Evolutionary conservation across 2,888 invertebrate species (phyloP).

Genomic region (Nemoura dubitans): DNA sequence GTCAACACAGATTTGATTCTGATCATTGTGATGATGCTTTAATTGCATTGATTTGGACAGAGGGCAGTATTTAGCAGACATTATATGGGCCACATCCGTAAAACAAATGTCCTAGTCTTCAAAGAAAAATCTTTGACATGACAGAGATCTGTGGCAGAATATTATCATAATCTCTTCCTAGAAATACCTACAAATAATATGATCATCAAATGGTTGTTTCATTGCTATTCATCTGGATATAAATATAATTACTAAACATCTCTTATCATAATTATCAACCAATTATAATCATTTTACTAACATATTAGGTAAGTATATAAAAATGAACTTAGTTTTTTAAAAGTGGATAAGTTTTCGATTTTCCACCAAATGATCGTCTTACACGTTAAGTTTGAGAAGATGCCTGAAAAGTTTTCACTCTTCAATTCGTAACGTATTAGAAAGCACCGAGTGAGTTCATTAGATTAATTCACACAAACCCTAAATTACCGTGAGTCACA

Average conservation of each 20-base stretch:
- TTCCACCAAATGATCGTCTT: too few relatives aligned
- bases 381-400: not conserved
- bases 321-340: not conserved
- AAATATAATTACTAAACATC: not conserved
- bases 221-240: not conserved
- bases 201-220: not conserved
- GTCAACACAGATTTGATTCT: not conserved
- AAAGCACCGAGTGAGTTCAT: constrained; percentile 31
- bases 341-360: not conserved
- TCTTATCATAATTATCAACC: not conserved
- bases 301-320: not conserved
- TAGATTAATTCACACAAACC: constrained; percentile 3
- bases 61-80: not conserved
- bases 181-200: not conserved
- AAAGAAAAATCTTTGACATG: not conserved
- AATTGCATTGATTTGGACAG: constrained; percentile 12
- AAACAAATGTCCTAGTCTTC: not conserved
- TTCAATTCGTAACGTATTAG: not conserved
- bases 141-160: not conserved
- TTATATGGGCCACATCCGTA: not conserved
- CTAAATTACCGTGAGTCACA: not conserved
- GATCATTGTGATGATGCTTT: not conserved
- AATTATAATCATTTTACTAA: not conserved
- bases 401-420: not conserved
- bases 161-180: not conserved